A percentile compares a stretch with the other conserved stretches of the same genome.
These are phyloP conservation scores for Drosophila lacertosa DNA, from an alignment of 1,140 invertebrate species.

Conservation along the genomic window DNA sequence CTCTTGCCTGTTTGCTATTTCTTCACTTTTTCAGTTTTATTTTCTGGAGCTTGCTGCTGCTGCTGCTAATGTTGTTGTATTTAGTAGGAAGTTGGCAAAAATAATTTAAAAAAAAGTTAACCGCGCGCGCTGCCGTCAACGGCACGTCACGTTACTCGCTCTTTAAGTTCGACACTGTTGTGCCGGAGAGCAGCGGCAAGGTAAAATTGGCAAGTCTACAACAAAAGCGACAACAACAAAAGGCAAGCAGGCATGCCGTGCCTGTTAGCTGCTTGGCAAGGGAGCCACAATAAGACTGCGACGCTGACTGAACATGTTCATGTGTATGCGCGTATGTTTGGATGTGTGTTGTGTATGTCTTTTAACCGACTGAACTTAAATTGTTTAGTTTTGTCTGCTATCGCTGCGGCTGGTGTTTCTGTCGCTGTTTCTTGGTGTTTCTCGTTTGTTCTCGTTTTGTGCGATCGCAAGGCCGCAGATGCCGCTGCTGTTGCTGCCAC, in stretches of 20 bases:
- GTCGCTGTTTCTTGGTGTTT: slow-evolving; percentile 53
- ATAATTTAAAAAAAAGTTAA: slow-evolving; percentile 41
- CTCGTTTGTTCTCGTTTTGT: slow-evolving; percentile 61
- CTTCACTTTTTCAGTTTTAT: slow-evolving; percentile 5
- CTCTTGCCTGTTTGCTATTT: slow-evolving; percentile 26
- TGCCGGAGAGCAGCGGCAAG: slow-evolving; percentile 67
- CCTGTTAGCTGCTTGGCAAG: slow-evolving; percentile 5
- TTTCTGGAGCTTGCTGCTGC: background rate
- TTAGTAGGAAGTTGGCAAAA: slow-evolving; percentile 65
- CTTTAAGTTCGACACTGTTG: slow-evolving; percentile 79
- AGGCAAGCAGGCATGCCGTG: slow-evolving; percentile 5
- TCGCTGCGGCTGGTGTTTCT: slow-evolving; percentile 15
- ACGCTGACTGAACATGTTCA: slow-evolving; percentile 25
- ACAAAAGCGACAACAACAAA: slow-evolving; percentile 42
- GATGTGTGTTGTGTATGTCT: slow-evolving; percentile 35
- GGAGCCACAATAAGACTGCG: slow-evolving; percentile 21
- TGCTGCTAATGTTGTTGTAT: slow-evolving; percentile 33
- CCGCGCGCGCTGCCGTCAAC: slow-evolving; percentile 66
- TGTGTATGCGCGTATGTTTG: slow-evolving; percentile 10
- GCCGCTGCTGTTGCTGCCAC: background rate
- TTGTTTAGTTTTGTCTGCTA: slow-evolving; percentile 62
- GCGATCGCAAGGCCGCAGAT: slow-evolving; percentile 52
- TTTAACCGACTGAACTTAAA: slow-evolving; percentile 80
- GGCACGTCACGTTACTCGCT: slow-evolving; percentile 80
- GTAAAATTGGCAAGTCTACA: slow-evolving; percentile 78